Conservation (phyloP, 2,113 vertebrate species). For the Tragulus kanchil region DNA sequence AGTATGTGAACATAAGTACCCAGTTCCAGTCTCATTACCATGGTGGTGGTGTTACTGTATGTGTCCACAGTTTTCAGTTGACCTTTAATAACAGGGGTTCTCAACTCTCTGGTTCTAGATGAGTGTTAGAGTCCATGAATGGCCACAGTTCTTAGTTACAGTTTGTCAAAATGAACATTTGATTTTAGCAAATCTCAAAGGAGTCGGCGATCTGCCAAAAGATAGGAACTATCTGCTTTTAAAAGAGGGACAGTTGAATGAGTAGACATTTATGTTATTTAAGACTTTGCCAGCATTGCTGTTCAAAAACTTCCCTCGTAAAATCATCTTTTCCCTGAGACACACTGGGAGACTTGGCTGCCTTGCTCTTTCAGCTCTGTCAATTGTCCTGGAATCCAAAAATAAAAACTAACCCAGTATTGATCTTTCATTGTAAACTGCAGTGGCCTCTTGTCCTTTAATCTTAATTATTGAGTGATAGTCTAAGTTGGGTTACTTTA, state of each 20-base stretch:
- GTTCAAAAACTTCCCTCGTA: neutral
- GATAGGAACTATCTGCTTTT: neutral
- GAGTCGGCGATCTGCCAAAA: neutral
- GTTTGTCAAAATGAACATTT: conserved; percentile 12
- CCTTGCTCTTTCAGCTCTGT: neutral
- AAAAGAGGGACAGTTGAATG: neutral
- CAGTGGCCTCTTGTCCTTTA: neutral
- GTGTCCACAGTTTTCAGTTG: neutral
- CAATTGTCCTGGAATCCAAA: neutral
- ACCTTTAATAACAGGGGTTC: neutral
- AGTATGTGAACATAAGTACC: neutral
- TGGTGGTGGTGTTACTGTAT: neutral
- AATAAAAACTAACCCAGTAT: neutral
- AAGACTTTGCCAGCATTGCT: neutral
- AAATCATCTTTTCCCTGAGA: neutral
- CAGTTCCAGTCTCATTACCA: neutral
- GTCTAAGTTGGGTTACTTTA: neutral
- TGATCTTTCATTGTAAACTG: neutral
- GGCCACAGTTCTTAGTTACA: neutral
- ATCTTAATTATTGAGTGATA: neutral
- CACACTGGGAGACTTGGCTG: neutral
- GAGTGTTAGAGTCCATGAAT: neutral
- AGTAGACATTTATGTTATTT: neutral
- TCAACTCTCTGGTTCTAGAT: neutral
- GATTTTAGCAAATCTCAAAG: conserved; percentile 1